phyloP scores from a whole-genome alignment of 1,140 invertebrate genomes.

The Macrosteles quadrilineatus region DNA sequence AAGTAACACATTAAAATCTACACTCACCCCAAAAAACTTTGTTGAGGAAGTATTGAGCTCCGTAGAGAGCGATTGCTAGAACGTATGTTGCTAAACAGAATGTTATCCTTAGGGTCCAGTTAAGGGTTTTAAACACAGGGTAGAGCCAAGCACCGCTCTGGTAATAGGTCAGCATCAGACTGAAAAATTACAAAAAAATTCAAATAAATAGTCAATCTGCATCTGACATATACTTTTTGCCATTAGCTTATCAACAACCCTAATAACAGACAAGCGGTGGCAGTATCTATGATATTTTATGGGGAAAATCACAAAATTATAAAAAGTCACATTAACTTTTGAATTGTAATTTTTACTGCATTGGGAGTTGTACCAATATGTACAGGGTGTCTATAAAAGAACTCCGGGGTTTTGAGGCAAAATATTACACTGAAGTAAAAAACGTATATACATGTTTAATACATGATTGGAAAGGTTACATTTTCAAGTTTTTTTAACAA shows the following conservation, averaged over 20 bases:
- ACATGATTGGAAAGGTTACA: too few relatives aligned
- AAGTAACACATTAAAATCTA: constrained; percentile 5
- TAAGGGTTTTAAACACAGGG: constrained; percentile 73
- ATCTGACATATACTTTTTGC: too few relatives aligned
- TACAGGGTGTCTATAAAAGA: too few relatives aligned
- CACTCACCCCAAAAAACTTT: constrained; percentile 66
- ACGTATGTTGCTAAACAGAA: constrained; percentile 63
- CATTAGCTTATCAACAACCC: too few relatives aligned
- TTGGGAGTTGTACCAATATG: too few relatives aligned
- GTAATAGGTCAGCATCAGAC: constrained; percentile 70
- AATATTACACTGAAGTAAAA: too few relatives aligned
- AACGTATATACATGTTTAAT: too few relatives aligned
- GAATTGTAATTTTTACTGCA: too few relatives aligned
- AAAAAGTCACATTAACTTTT: background rate
- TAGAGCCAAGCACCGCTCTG: constrained; percentile 81
- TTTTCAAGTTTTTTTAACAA: too few relatives aligned
- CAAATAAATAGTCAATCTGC: background rate
- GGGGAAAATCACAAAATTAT: constrained; percentile 12
- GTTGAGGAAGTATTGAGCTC: constrained; percentile 62
- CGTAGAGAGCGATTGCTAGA: constrained; percentile 62
- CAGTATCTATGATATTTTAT: too few relatives aligned
- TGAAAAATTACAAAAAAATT: constrained; percentile 43
- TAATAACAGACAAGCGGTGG: too few relatives aligned
- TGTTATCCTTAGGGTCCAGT: constrained; percentile 63
- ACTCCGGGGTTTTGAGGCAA: too few relatives aligned